phyloP scores from a whole-genome alignment of 2,113 vertebrate species.

The Hiodon alosoides region DNA sequence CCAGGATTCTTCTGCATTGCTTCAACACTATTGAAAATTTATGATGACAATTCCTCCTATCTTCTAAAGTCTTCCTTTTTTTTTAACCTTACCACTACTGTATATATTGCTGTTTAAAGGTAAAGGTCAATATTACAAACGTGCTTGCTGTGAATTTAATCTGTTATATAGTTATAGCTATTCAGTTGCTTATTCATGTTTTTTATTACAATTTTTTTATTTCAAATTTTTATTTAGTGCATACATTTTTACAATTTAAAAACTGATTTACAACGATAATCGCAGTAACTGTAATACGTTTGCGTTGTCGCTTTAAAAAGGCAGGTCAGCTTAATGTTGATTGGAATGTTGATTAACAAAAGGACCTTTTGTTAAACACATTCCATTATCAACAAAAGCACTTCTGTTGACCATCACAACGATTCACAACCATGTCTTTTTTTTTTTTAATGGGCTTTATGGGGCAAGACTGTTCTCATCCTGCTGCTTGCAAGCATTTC shows the following conservation, averaged over 20 bases:
- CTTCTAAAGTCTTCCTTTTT: no score
- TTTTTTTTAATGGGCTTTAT: no score
- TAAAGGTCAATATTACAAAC: no score
- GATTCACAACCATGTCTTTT: no score
- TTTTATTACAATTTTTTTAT: background rate
- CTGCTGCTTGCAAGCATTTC: slow-evolving; percentile 1
- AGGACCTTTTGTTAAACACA: background rate
- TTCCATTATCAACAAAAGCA: no score
- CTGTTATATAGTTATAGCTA: no score
- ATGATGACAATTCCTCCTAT: background rate
- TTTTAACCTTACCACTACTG: background rate
- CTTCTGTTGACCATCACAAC: no score
- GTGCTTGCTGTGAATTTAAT: no score
- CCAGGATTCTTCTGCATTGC: background rate
- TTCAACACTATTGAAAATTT: background rate
- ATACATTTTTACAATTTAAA: background rate
- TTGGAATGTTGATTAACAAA: background rate
- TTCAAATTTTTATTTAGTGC: background rate
- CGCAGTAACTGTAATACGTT: background rate
- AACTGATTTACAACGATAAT: slow-evolving; percentile 1
- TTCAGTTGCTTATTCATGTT: background rate
- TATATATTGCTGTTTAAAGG: no score
- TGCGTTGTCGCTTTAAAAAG: background rate
- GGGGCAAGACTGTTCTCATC: no score
- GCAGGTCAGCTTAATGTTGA: background rate